Base-by-base conservation (phyloP, 1,140 invertebrate genomes). In the Telenomus remus region DNA sequence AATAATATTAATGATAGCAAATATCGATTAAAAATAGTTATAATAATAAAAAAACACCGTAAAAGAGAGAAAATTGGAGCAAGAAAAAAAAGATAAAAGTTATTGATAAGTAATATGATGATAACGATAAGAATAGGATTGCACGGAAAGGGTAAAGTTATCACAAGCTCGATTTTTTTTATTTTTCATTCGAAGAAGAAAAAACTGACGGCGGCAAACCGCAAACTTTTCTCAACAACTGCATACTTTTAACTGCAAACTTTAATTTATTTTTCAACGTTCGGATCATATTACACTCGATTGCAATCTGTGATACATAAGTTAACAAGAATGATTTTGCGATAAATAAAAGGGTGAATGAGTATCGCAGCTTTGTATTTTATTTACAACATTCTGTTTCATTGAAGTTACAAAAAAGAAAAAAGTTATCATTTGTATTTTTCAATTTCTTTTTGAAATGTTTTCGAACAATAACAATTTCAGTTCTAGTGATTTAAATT, bases 251-350 rank as follows among this genome's bases (percentile, higher is more conserved):
- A 69, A 77, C 72, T 72, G 12, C 47, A 37, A n/a, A 69, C 48
- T 68, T 65, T 73, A 73, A 72, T 77, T 77, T 72, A 77, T 77
- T 72, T 77, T 72, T 77, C 69, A 77, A 64, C 44, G 19, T 64
- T 77, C 69, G 54, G 69, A 73, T 78, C 75, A 53, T 78, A 68
- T 78, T 78, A 78, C 66, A 76, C 75, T 77, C 75, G 75, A 77
- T 72, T 77, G 64, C 75, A 77, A 69, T 72, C 75, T 77, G 75
- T 77, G 75, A 77, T 77, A 77, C 68, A 77, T 77, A 72, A 77
- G 75, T 53, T 77, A 68, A 70, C 59, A 68, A 68, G 55, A 68
- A 77, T 63, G 63, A 75, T 54, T 64, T 44, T 77, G 63, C 74
- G 68, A 63, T 69, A 48, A 77, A 77, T 71, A 76, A 76, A 68